These are phyloP conservation scores for Venustoraphidia nigricollis DNA, from an alignment of 2,888 invertebrate genomes.

Conservation along the genomic window DNA sequence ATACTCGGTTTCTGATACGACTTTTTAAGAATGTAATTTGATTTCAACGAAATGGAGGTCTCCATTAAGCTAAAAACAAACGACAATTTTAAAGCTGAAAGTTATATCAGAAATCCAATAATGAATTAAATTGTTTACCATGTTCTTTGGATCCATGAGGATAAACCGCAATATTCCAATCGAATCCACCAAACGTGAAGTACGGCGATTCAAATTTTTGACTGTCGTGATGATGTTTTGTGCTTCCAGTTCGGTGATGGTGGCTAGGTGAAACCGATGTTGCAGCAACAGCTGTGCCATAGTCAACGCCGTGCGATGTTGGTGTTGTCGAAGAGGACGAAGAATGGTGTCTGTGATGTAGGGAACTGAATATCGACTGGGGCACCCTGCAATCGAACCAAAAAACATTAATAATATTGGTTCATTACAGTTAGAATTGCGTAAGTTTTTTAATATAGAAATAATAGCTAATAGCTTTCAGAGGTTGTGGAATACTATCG, in stretches of 20 bases:
- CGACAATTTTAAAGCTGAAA: no score
- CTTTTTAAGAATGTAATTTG: no score
- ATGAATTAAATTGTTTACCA: neutral
- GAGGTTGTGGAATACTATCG: no score
- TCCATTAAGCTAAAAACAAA: no score
- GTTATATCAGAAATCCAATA: neutral
- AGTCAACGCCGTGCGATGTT: constrained; percentile 22
- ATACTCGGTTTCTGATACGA: no score
- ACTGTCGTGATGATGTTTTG: constrained; percentile 7
- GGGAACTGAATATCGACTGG: constrained; percentile 25
- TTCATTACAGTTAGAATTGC: no score
- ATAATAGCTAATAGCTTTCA: no score
- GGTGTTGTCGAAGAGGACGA: constrained; percentile 8
- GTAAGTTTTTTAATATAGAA: no score
- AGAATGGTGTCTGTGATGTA: constrained; percentile 9
- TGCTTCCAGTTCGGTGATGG: constrained; percentile 9
- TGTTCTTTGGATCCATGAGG: constrained; percentile 27
- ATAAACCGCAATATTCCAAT: constrained; percentile 58
- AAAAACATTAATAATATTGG: no score
- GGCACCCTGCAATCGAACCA: constrained; percentile 28
- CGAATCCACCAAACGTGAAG: constrained; percentile 67
- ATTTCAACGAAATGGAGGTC: no score
- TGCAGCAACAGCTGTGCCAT: constrained; percentile 20
- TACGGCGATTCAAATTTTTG: constrained; percentile 44
- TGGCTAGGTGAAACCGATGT: constrained; percentile 7